Evolutionary conservation across 1,140 invertebrate genomes (phyloP).

Genomic region (Rhizoglyphus robini): DNA sequence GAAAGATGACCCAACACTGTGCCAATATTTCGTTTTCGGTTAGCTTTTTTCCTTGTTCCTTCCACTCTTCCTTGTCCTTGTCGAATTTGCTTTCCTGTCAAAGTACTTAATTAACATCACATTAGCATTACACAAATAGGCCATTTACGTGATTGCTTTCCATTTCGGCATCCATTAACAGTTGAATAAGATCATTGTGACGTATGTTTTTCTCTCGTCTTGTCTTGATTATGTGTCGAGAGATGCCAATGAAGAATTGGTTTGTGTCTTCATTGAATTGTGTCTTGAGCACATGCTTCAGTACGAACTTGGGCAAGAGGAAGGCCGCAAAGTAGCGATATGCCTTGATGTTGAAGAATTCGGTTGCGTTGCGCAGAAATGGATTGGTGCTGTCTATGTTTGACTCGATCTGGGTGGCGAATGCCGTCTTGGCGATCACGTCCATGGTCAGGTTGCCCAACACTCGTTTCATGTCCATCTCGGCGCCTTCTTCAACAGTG

Average conservation of each 20-base stretch:
- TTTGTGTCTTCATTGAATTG: not conserved
- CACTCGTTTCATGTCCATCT: not conserved
- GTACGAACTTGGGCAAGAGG: not conserved
- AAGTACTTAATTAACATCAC: no score
- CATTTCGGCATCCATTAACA: not conserved
- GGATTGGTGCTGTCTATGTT: not conserved
- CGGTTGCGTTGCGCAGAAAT: not conserved
- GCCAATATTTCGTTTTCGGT: slow-evolving; percentile 42
- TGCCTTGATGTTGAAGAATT: not conserved
- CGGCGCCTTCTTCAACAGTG: not conserved
- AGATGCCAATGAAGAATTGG: not conserved
- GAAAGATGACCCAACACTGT: slow-evolving; percentile 49
- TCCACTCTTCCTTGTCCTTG: no score
- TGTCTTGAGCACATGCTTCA: not conserved
- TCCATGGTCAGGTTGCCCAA: not conserved
- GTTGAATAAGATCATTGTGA: not conserved
- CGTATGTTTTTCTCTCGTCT: not conserved
- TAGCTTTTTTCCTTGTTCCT: no score
- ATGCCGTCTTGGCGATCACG: not conserved
- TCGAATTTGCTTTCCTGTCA: not conserved
- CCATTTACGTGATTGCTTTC: not conserved
- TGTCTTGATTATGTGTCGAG: not conserved
- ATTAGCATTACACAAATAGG: no score
- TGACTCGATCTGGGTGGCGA: not conserved
- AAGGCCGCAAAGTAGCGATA: not conserved